Percentiles rank a stretch among this genome's conserved stretches.
These are phyloP conservation scores for Mirza zaza DNA, from an alignment of 2,113 vertebrate genomes.

Conservation along the genomic window DNA sequence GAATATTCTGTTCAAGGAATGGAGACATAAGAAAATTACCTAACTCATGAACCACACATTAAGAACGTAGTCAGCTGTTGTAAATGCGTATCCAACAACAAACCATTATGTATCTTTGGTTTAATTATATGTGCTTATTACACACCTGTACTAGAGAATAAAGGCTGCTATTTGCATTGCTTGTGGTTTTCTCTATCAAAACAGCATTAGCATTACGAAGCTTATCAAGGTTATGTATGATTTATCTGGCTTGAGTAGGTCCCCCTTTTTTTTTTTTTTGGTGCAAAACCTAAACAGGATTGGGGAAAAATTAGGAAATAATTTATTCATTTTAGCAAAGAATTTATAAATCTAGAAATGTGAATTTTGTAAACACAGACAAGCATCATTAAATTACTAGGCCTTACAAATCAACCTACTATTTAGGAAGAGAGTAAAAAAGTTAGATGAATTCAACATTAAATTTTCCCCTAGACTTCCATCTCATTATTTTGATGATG, in stretches of 20 bases:
- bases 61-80: conserved; percentile 82
- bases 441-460: conserved; percentile 25
- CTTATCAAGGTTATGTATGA: conserved; percentile 53
- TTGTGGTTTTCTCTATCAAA: conserved; percentile 83
- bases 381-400: not conserved
- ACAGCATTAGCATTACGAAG: conserved; percentile 79
- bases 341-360: conserved; percentile 53
- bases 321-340: conserved; percentile 39
- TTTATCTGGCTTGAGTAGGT: conserved; percentile 25
- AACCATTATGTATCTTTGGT: conserved; percentile 82
- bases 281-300: not conserved
- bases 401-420: conserved; percentile 17
- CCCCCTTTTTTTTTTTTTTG: conserved; percentile 44
- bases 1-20: conserved; percentile 76
- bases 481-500: not conserved
- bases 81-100: conserved; percentile 83
- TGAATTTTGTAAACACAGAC: conserved; percentile 17
- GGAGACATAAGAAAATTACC: conserved; percentile 81
- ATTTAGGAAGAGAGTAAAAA: conserved; percentile 18
- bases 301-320: not conserved
- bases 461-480: not conserved
- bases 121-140: conserved; percentile 82
- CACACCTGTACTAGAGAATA: conserved; percentile 75
- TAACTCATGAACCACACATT: conserved; percentile 79
- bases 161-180: conserved; percentile 73